Base-by-base conservation (phyloP, 2,888 invertebrate species). In the Tenthredo scrophulariae region DNA sequence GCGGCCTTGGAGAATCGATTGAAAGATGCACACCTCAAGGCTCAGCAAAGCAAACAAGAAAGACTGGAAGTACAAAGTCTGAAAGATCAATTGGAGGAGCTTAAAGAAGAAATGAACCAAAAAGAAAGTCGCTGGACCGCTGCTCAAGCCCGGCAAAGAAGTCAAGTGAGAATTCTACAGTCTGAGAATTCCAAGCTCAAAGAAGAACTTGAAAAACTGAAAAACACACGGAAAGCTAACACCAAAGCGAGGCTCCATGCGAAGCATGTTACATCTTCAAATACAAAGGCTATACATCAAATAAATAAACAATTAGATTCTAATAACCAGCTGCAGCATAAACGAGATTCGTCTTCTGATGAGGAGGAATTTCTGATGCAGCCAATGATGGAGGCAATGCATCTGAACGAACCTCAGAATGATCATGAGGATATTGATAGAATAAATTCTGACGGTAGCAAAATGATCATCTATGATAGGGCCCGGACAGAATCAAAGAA, bases 111-210 rank as follows among this genome's bases (percentile, higher is more conserved):
- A 87, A 94, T 96, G 26, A 95, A 95, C 90, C 91, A 95, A n/a
- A 97, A 97, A 93, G 97, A 97, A 89, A 95, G 96, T 22, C 95
- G 96, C 89, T 96, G 96, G 90, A 96, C 96, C 6, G 95, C 96
- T 0, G 95, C 95, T 0, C 96, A 96, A 90, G 97, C 97, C 0
- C 94, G 97, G 87, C 94, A 97, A 13, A 95, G 97, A 29, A 97
- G 96, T 87, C 97, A 97, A 93, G 93, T 97, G 43, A 96, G 97
- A 91, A 94, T 95, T 74, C 93, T 96, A 84, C 97, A 97, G 91
- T 96, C 96, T 89, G 97, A 97, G 89, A 96, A 96, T 88, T 94
- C 94, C 43, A 94, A 95, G 74, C 92, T 96, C 40, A 95, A 95
- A 87, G 94, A 94, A 82, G 96, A 97, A 92, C 93, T 96, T 26